Base-by-base conservation (phyloP, 1,140 invertebrate genomes). In the Caenorhabditis inopinata region DNA sequence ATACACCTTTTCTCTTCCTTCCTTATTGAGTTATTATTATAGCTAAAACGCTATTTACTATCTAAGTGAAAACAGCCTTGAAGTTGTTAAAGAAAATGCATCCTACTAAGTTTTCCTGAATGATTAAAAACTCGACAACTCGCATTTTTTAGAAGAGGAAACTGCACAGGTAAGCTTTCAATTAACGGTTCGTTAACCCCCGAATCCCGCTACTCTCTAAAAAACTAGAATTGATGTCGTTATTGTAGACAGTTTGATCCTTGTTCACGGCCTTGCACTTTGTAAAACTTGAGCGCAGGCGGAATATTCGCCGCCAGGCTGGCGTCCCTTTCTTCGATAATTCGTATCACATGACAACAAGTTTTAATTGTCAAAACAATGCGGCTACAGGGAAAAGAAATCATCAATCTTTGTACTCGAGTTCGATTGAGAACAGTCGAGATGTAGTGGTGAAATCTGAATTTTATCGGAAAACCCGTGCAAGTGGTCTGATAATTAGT, bases 201-300 rank as follows among this genome's bases (percentile, higher is more conserved):
- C 32, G n/a, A 9, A 7, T 58, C 18, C n/a, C 32, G 51, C n/a
- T 58, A 42, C 32, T 68, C n/a, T 32, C n/a, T 38, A 68, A 21
- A 68, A 68, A 68, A 68, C 58, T 68, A 68, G 58, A 68, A 68
- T 68, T 68, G 58, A 38, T 68, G 38, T 42, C 58, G 32, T 68
- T 68, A 38, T 68, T 18, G 18, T 18, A 68, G 3, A 18, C 29
- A 68, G 58, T 68, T 32, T 68, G 58, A 68, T 68, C 58, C 58
- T 68, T 68, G 58, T 68, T 68, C 35, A 68, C 38, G 58, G 38
- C 58, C 58, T 68, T 68, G 58, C 58, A 68, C 58, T 68, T 68
- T 29, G 58, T 68, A 68, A 68, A 68, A 68, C 58, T 68, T 68
- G 58, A 68, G 58, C 58, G 58, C 32, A 68, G 58, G 58, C 58